Evolutionary conservation across 2,888 invertebrate genomes (phyloP), one percentile per base, ranked within the genome.

Genomic region (Koerneria pararmatus): DNA sequence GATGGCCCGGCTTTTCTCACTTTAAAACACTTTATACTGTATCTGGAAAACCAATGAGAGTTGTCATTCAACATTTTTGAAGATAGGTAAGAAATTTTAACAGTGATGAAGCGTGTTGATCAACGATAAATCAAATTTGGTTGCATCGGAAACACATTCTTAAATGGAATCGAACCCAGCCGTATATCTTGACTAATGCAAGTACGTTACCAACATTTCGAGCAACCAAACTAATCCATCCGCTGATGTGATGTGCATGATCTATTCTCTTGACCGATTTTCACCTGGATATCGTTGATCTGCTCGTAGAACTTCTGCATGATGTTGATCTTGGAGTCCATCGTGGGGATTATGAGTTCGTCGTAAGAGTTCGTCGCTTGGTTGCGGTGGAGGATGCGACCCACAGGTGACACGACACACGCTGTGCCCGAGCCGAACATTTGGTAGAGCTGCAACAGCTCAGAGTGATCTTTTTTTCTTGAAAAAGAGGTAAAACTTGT

Each of bases 391-490:
- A 90, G 88, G 69, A 98, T 91, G 70, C 89, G 88, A 67, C 90
- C 90, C 65, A 98, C 89, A 0, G 98, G 97, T 80, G 91, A 92
- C 24, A 99, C 91, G 58, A 95, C 88, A 78, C 93, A 93, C 0
- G 98, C 98, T 31, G 98, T 98, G 66, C 98, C 98, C n/a, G 93
- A 89, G 67, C 97, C 98, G 85, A 98, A 99, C 85, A 97, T 88
- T 86, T 98, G 98, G 75, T 93, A 84, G 74, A 98, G 85, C 95
- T 95, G 86, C 0, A 87, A 86, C 68, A 48, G 46, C 35, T 70
- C 34, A 61, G 56, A 19, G 49, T 41, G 63, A 67, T 63, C 57
- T 66, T 66, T 24, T 59, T n/a, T n/a, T 53, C 19, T 53, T 34
- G 1, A 53, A 53, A 53, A 53, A 19, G 2, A 15, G 53, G 31